phyloP scores from a whole-genome alignment of 2,113 vertebrate species.

The Grammomys dolichurus region DNA sequence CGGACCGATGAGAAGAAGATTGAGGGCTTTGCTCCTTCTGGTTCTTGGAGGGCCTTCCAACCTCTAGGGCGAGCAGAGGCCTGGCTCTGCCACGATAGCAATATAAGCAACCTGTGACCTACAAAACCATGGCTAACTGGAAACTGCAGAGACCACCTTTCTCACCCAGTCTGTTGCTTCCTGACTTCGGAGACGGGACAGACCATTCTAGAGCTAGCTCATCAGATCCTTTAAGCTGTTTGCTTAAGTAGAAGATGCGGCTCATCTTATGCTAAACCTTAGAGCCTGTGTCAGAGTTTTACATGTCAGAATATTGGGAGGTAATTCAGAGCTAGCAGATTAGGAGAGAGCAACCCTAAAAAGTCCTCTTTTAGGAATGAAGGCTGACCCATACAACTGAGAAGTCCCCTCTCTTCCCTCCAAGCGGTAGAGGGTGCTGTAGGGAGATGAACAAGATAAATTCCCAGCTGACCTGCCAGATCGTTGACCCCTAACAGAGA shows the following conservation, averaged over 20 bases:
- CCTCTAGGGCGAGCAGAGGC: neutral
- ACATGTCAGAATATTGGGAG: neutral
- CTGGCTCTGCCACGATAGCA: neutral
- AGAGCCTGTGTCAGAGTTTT: neutral
- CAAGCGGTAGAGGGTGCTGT: neutral
- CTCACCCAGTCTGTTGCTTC: neutral
- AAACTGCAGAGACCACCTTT: neutral
- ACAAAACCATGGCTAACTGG: neutral
- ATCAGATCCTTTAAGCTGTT: neutral
- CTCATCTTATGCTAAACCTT: neutral
- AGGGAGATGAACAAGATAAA: constrained; percentile 64
- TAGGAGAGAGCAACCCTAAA: neutral
- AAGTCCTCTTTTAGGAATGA: neutral
- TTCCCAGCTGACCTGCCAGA: constrained; percentile 57
- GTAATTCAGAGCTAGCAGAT: neutral
- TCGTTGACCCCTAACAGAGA: constrained; percentile 13
- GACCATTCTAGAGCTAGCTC: neutral
- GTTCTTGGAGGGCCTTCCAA: neutral
- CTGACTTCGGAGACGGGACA: neutral
- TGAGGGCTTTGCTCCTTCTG: neutral
- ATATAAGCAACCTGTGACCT: neutral
- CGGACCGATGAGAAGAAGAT: neutral
- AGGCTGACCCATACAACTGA: neutral
- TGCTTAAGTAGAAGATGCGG: neutral
- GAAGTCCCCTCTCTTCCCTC: neutral